Evolutionary conservation across 2,797 vertebrate species (phyloP).

Genomic region (Sternotherus odoratus): DNA sequence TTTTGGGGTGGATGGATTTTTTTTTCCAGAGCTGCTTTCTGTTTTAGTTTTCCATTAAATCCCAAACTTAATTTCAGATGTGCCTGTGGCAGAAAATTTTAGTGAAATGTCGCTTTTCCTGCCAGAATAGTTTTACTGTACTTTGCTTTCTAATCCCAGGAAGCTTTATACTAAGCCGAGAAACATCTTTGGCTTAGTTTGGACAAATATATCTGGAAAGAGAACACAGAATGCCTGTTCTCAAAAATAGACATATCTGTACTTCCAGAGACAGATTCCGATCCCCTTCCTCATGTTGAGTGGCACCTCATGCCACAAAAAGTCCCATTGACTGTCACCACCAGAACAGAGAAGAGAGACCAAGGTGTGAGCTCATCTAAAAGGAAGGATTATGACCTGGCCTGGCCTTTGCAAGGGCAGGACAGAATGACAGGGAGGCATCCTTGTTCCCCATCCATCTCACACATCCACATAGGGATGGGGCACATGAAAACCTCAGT

Average conservation of each 20-base stretch:
- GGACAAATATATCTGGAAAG: background rate
- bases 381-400: background rate
- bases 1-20: background rate
- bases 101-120: background rate
- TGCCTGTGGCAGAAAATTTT: slow-evolving; percentile 27
- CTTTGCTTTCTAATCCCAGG: background rate
- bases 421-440: background rate
- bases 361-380: background rate
- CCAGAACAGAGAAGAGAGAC: background rate
- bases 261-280: background rate
- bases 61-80: background rate
- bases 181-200: background rate
- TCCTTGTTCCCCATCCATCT: background rate
- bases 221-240: background rate
- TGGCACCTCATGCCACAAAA: rapidly evolving
- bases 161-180: background rate
- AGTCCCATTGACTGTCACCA: background rate
- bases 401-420: background rate
- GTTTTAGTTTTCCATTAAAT: background rate
- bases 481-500: background rate
- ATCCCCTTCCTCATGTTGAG: rapidly evolving
- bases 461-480: too few relatives aligned
- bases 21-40: background rate
- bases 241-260: background rate
- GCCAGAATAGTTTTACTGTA: background rate